Conservation (phyloP, 2,888 invertebrate species). For the Macrophya alboannulata region DNA sequence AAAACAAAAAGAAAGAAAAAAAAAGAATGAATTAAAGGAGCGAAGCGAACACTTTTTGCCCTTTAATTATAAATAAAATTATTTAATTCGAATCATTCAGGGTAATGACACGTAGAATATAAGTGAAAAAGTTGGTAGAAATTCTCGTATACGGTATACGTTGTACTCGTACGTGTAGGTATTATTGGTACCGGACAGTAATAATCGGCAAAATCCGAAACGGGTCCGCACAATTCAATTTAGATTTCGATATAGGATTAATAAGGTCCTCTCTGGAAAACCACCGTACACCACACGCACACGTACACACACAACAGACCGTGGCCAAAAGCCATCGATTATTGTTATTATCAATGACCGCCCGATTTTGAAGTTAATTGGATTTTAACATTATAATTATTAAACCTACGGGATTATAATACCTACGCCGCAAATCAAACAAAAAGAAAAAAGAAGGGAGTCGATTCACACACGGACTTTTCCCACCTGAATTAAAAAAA, state of each 20-base stretch:
- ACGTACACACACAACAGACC: no score
- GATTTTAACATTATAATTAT: background rate
- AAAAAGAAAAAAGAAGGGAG: no score
- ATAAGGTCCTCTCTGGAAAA: background rate
- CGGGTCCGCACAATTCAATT: conserved; percentile 2
- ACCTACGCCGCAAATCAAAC: no score
- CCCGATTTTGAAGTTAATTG: conserved; percentile 20
- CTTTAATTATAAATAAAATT: no score
- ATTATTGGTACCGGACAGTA: background rate
- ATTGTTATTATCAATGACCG: conserved; percentile 17
- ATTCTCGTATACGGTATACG: no score
- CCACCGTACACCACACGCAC: background rate
- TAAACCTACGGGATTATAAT: background rate
- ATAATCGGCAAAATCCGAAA: background rate
- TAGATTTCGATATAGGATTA: background rate
- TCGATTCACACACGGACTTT: no score
- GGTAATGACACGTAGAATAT: no score
- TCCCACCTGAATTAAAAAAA: no score
- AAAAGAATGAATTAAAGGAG: background rate
- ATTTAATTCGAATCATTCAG: no score
- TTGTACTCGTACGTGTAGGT: no score
- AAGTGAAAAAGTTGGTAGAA: no score
- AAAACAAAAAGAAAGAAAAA: background rate
- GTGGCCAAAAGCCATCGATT: background rate
- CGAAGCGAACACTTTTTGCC: no score